Conservation (phyloP, 2,113 vertebrate species). For the Saccopteryx leptura region DNA sequence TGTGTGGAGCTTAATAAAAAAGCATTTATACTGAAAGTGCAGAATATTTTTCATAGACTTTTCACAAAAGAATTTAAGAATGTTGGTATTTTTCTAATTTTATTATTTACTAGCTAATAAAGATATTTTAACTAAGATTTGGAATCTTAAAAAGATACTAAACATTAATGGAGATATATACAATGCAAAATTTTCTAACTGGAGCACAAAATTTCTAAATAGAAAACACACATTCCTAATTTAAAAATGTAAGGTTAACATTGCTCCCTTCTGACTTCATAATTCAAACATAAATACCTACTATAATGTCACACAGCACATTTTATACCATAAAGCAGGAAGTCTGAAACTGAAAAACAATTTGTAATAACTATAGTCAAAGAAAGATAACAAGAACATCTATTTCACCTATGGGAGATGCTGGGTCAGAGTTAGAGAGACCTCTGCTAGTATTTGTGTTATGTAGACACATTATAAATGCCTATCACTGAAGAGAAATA, state of each 20-base stretch:
- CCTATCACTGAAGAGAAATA: not conserved
- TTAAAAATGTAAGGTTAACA: constrained; percentile 70
- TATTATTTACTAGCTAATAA: not conserved
- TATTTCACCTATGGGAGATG: not conserved
- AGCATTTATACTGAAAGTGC: not conserved
- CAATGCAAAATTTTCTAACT: not conserved
- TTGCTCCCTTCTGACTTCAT: constrained; percentile 74
- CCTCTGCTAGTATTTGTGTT: not conserved
- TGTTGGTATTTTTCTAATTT: not conserved
- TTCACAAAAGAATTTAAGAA: not conserved
- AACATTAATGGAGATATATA: not conserved
- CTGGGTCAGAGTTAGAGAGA: not conserved
- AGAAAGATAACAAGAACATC: not conserved
- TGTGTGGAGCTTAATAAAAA: not conserved
- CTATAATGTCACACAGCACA: not conserved
- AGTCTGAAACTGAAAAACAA: not conserved
- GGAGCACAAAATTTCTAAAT: not conserved
- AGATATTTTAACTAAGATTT: not conserved
- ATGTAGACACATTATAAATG: not conserved
- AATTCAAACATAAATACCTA: constrained; percentile 21
- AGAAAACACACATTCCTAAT: not conserved
- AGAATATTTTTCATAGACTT: not conserved
- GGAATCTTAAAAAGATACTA: not conserved
- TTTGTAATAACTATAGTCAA: not conserved
- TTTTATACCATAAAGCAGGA: not conserved